Base-by-base conservation (phyloP, 2,888 invertebrate species). In the Polydrusus cervinus region DNA sequence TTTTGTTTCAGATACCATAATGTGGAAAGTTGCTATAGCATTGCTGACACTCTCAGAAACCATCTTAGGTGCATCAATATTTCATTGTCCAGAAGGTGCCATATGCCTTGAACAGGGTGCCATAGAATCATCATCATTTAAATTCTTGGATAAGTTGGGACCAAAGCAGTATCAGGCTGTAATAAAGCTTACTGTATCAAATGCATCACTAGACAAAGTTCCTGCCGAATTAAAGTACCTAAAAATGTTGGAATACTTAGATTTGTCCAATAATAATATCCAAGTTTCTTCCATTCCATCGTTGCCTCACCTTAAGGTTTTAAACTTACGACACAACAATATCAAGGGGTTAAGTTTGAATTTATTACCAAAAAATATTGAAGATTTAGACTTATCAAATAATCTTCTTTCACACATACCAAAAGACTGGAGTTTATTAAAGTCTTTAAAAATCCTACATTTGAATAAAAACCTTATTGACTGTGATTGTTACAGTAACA, bases 401-500 rank as follows among this genome's bases (percentile, higher is more conserved):
- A 90, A 92, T 83, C 89, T 89, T 70, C 89, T 93, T 74, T 89
- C 89, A 0, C 90, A 91, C 83, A 90, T 82, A 87, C 89, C 80
- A 88, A 80, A 82, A 70, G 92, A 92, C 80, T 83, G 93, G 71
- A 87, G 86, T 25, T 87, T 88, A 78, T 86, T 93, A 71, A 87
- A 87, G 55, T 86, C 89, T 80, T 86, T 94, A 69, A 90, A 90
- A 83, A 89, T 90, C 80, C 87, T 95, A 74, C 90, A 93, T 83
- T 82, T 95, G 74, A 89, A 90, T 64, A 91, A 91, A 55, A 95
- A 95, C 84, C 91, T 91, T 45, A 87, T 95, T 7, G 88, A 91
- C 80, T 95, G 94, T 86, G 90, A 92, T 34, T 94, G 94, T 83
- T 89, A 90, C 77, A 92, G 93, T 83, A 89, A 90, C 78, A 93